Base-by-base conservation (phyloP, 2,113 vertebrate species). In the Eira barbara region DNA sequence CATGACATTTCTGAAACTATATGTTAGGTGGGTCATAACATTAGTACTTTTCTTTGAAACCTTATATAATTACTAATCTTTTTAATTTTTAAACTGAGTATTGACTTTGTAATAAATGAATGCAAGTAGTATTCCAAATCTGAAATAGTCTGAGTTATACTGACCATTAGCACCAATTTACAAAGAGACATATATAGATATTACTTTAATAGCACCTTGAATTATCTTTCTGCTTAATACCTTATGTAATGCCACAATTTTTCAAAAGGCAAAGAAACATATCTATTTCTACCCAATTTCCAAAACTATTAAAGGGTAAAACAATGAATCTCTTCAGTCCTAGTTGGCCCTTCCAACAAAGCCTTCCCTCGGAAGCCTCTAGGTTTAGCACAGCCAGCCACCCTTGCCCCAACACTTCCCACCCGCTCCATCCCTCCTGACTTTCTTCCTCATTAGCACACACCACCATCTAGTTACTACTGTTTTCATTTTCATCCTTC, bases 71-170 rank as follows among this genome's bases (percentile, higher is more conserved):
- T 98, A 99, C 98, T 98, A 98, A 98, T 98, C 98, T 99, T 98
- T 98, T 99, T 98, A 98, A 98, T 98, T 98, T 98, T 98, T 98
- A 98, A 98, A 96, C 94, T 98, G 98, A 98, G 97, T 98, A 99
- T 99, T 99, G 99, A 99, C 98, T 99, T 98, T 98, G 93, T 98
- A 98, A 99, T 99, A 99, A 99, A 99, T 98, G 98, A 98, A 92
- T 97, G 47, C 87, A 97, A 98, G 97, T 98, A 98, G 98, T 98
- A 98, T 98, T 98, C 98, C 97, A 98, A 99, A 98, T 98, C 96
- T 97, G 97, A 98, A 98, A 98, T 96, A 96, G 92, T 98, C 59
- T 96, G 94, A 98, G 97, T 97, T 97, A 98, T 95, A 96, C 86
- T 98, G 97, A 99, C 98, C 98, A 98, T 99, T 99, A 99, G 94